Base-by-base conservation (phyloP, 2,113 vertebrate species). In the Psittacula cyanocephala region DNA sequence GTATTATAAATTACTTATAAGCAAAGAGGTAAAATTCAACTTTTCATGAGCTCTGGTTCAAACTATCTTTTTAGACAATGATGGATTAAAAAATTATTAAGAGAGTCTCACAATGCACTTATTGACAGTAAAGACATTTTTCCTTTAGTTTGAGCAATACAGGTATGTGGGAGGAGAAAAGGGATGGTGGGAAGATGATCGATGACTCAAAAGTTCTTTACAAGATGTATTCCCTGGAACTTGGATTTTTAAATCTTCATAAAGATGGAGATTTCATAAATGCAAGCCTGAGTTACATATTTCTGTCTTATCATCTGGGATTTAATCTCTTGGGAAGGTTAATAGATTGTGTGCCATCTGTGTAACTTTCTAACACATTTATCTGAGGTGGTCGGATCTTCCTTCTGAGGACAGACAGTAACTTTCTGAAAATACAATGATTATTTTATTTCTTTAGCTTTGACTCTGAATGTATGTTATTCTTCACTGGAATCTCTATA, bases 141-240 rank as follows among this genome's bases (percentile, higher is more conserved):
- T 86, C 77, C 76, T 86, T 81, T 69, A 79, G 49, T 78, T 93
- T 91, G 52, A 94, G 95, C 76, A 91, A 88, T 84, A 83, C 86
- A 95, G 91, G 90, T 95, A 93, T 1, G 93, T 96, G 62, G 93
- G 95, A 96, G 69, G 80, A 95, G 79, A 91, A 96, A 85, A 88
- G 35, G 67, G 77, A 81, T 92, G 86, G 94, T 96, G 95, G 96
- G 93, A 96, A 97, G 90, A 93, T 90, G 92, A 96, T 94, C 68
- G 80, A 96, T 96, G 96, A 97, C 90, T 96, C 95, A 94, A 84
- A 95, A 96, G 95, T 92, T 92, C 96, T 75, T 88, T 78, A 75
- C 72, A 92, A 90, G 72, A 92, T 92, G 13, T 86, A 88, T 93
- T 94, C 92, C 82, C 76, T 86, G 52, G 35, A 86, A 94, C 72